Base-by-base conservation (phyloP, 2,113 vertebrate species). In the Poeciliopsis occidentalis region DNA sequence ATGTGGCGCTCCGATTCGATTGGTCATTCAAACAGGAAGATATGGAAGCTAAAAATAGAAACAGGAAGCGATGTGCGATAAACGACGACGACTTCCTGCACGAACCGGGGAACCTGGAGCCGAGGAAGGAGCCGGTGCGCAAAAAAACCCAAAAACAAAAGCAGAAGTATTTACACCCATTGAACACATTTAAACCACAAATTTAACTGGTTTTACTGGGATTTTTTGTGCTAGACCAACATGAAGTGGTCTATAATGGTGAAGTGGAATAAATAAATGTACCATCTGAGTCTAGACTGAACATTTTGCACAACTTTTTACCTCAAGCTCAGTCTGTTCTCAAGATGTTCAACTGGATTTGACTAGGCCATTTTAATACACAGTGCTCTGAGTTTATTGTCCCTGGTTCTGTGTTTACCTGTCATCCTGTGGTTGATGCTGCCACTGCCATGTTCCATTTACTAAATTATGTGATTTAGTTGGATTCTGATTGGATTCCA, bases 51-150 rank as follows among this genome's bases (percentile, higher is more conserved):
- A 64, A 64, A 64, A 54, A 65, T 78, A 70, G 84, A 73, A 75
- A 61, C 69, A 81, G 82, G 78, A 80, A 86, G 86, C 82, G 22
- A 13, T 31, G 67, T 24, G 12, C 60, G 51, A 57, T 57, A 26
- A 12, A n/a, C 12, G 19, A 30, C n/a, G 71, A 79, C 60, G 39
- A 74, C 75, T 79, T 85, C 78, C 75, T 73, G 12, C 51, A 37
- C 57, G 68, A 32, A n/a, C 24, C 27, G 11, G 54, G 12, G 32
- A 57, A 17, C 57, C 61, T 19, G 12, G 12, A 60, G 17, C 60
- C n/a, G 64, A 24, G 3, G 51, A 31, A 29, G 24, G 19, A 75
- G 44, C 4, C 8, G 24, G 22, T 8, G 10, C 24, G 24, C 51
- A n/a, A 11, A 37, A 37, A 37, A 37, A 37, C 0, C 8, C 34